These are phyloP conservation scores for Apocheima hispidaria DNA, from an alignment of 2,888 invertebrate species.

Conservation along the genomic window DNA sequence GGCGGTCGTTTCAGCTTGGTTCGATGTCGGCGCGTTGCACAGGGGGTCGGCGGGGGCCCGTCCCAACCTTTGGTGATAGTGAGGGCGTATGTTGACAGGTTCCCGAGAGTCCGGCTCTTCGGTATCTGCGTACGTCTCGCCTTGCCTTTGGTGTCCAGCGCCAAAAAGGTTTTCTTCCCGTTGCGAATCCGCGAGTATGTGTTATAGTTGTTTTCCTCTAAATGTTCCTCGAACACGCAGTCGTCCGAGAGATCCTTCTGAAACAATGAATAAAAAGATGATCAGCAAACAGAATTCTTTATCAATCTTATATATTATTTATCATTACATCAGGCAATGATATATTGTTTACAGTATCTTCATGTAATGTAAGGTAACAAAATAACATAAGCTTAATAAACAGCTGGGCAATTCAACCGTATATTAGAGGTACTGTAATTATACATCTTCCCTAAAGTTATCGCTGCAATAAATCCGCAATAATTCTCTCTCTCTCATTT, in stretches of 20 bases:
- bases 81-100: conserved; percentile 91
- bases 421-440: conserved; percentile 35
- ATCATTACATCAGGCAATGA: background rate
- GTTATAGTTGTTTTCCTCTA: conserved; percentile 94
- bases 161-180: conserved; percentile 91
- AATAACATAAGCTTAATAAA: background rate
- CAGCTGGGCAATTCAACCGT: background rate
- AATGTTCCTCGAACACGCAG: conserved; percentile 95
- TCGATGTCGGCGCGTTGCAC: conserved; percentile 74
- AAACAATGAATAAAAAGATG: conserved; percentile 82
- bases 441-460: conserved; percentile 47
- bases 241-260: conserved; percentile 94
- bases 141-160: conserved; percentile 90
- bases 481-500: conserved; percentile 49
- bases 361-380: background rate
- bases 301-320: background rate
- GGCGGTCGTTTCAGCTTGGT: conserved; percentile 78
- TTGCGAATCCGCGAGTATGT: conserved; percentile 91
- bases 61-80: conserved; percentile 81
- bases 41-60: conserved; percentile 68
- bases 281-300: conserved; percentile 43
- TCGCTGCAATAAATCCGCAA: conserved; percentile 49
- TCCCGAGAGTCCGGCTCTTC: conserved; percentile 88
- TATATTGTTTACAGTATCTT: background rate
- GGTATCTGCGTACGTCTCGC: conserved; percentile 91